Evolutionary conservation across 2,888 invertebrate species (phyloP), one percentile per base, ranked within the genome.

Genomic region (Hoplodrina blanda): DNA sequence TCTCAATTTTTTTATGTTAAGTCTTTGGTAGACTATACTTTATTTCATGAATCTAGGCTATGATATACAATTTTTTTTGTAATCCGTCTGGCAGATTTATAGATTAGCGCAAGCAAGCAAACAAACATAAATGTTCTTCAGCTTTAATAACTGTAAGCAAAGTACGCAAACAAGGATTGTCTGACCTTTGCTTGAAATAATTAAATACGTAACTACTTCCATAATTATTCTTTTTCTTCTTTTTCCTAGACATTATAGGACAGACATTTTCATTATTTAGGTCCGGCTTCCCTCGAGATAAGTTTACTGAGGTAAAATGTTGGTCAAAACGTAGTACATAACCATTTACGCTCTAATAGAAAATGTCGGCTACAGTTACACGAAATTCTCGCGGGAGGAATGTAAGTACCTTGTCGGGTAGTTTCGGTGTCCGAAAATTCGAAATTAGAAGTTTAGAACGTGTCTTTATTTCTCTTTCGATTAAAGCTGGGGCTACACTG

Each of bases 281-380:
- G 37, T 50, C 19, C 8, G 20, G 8, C 30, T 41, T 64, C 64
- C 57, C 73, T 52, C 10, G 72, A 72, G 73, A 73, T 64, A 25
- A 73, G 19, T 59, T 70, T 57, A 37, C 20, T 11, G 19, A 53
- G 41, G 11, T n/a, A 13, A 0, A 71, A 64, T 52, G 57, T 20
- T 37, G 37, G 57, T 53, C 52, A 8, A 53, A 49, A 57, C 15
- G 11, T 49, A 49, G 8, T 57, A 72, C 63, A 25, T 25, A 72
- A 71, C 50, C 37, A 64, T 72, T 64, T 64, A 53, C 52, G 46
- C 37, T 53, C 11, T 6, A 52, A 54, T 41, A 30, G 33, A 49
- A 49, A n/a, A 73, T 54, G 15, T 0, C 50, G 52, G 57, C 30
- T 64, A 52, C 57, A 59, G 64, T 72, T 49, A 52, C 41, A 54